phyloP scores from a whole-genome alignment of 2,113 vertebrate genomes.

The Leptobrachium leishanense region DNA sequence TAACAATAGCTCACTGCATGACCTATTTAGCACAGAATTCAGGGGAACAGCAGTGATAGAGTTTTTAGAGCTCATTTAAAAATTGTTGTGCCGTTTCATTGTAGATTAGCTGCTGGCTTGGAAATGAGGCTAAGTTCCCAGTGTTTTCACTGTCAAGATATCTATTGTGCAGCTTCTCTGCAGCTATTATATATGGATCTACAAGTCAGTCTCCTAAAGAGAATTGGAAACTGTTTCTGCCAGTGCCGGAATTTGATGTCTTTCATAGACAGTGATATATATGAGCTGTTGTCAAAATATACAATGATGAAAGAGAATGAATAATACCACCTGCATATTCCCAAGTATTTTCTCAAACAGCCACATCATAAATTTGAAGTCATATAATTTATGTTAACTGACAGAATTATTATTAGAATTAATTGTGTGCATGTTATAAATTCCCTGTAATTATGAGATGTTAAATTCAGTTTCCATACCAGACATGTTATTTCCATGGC shows the following conservation, averaged over 20 bases:
- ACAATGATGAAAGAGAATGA: neutral
- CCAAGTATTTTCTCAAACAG: neutral
- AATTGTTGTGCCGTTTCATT: constrained; percentile 37
- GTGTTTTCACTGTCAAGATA: constrained; percentile 31
- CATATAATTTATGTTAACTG: no score
- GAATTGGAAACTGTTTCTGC: neutral
- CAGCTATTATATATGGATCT: constrained; percentile 26
- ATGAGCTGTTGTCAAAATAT: neutral
- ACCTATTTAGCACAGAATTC: constrained; percentile 43
- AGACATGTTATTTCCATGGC: no score
- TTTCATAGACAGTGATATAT: constrained; percentile 3
- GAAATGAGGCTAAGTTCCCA: constrained; percentile 22
- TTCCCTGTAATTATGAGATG: no score
- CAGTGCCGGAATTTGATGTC: constrained; percentile 8
- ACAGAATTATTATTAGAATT: no score
- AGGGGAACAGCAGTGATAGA: constrained; percentile 25
- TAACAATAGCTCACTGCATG: constrained; percentile 39
- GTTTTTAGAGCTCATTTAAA: constrained; percentile 44
- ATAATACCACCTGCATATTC: neutral
- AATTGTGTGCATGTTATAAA: no score
- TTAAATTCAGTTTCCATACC: no score
- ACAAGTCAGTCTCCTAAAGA: constrained; percentile 30
- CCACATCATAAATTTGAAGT: no score
- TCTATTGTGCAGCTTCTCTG: constrained; percentile 19
- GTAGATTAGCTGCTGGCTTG: constrained; percentile 20